Evolutionary conservation across 2,113 vertebrate genomes (phyloP), one percentile per base, ranked within the genome.

Genomic region (Egretta garzetta): DNA sequence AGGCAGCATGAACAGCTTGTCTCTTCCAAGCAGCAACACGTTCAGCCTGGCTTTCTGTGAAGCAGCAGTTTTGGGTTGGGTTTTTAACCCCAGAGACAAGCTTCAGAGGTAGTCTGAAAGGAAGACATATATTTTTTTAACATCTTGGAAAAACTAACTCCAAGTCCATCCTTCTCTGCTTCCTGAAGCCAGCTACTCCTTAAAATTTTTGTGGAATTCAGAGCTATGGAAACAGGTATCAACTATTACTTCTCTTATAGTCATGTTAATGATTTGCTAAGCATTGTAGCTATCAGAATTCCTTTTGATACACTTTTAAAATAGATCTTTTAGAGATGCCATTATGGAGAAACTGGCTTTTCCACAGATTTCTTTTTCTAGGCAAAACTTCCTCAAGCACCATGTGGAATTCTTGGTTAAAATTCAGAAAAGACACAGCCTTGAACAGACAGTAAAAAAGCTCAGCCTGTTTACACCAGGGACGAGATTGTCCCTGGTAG

Each of bases 21-120:
- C 28, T 10, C 2, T 0, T 30, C 63, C 71, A 55, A 55, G 47
- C 32, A 77, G 43, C 26, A 27, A 12, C 15, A 19, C 1, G 0
- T 16, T 26, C 8, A 2, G 41, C 56, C 27, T 26, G 88, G 49
- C 24, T 58, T 67, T 37, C 52, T 74, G 50, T 19, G 37, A 81
- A 75, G 35, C 52, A 79, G 59, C 22, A 53, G 21, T 30, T 80
- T 39, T 7, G 28, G 7, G 32, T 58, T 58, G 11, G 1, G 8
- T 32, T 74, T 80, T 13, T 5, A 5, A 1, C 33, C 27, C 35
- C n/a, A 7, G 11, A 41, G 28, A 37, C 20, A 67, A 72, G 64
- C 39, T 60, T 26, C 80, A 45, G 3, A 3, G 18, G 14, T 13
- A 33, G 74, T n/a, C 18, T 14, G 1, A 32, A 71, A 62, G 41